These are phyloP conservation scores for Scarus forsteni DNA, from an alignment of 2,797 vertebrate species.

Conservation along the genomic window DNA sequence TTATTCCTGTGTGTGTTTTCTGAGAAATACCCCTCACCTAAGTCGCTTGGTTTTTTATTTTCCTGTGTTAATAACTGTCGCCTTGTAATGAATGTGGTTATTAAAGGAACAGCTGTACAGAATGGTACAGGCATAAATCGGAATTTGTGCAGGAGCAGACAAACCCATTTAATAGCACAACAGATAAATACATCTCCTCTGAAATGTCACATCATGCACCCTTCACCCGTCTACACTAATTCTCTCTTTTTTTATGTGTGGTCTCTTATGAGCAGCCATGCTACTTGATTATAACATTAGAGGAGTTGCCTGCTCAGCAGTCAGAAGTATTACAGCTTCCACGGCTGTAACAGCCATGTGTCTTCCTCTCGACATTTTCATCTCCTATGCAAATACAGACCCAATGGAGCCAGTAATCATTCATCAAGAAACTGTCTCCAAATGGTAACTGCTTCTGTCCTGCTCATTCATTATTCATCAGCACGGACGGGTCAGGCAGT, in stretches of 20 bases:
- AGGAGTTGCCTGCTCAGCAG: constrained; percentile 75
- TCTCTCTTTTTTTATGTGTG: constrained; percentile 63
- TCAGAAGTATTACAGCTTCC: constrained; percentile 72
- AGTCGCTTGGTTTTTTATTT: constrained; percentile 45
- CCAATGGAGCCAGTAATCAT: constrained; percentile 83
- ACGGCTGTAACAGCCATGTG: constrained; percentile 72
- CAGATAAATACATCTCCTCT: constrained; percentile 68
- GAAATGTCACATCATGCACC: constrained; percentile 56
- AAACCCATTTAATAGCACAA: constrained; percentile 65
- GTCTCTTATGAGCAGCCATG: constrained; percentile 68
- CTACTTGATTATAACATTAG: constrained; percentile 79
- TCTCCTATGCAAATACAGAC: constrained; percentile 87
- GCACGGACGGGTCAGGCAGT: constrained; percentile 72
- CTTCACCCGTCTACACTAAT: constrained; percentile 49
- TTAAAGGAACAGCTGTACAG: constrained; percentile 80
- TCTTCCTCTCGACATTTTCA: constrained; percentile 83
- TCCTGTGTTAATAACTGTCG: constrained; percentile 76
- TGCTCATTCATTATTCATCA: constrained; percentile 86
- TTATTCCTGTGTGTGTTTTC: constrained; percentile 58
- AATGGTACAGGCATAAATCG: constrained; percentile 68
- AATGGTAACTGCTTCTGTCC: constrained; percentile 82
- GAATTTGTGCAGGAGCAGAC: constrained; percentile 67
- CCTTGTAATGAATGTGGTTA: constrained; percentile 80
- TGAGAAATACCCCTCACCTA: constrained; percentile 54
- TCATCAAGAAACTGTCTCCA: constrained; percentile 84